Evolutionary conservation across 2,888 invertebrate species (phyloP).

Genomic region (Lepidochrysops patricia): DNA sequence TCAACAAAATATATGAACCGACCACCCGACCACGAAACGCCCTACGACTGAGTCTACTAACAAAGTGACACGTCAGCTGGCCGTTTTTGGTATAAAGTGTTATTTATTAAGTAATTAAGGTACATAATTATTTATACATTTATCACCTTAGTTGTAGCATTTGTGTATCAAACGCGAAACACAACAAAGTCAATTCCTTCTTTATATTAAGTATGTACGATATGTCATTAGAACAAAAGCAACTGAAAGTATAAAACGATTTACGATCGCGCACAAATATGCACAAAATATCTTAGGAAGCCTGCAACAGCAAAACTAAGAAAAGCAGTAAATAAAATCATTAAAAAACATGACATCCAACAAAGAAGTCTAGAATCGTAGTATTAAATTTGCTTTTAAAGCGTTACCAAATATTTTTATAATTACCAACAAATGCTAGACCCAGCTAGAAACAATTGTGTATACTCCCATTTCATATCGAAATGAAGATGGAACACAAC

Average conservation of each 20-base stretch:
- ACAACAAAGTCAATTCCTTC: not conserved
- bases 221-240: not conserved
- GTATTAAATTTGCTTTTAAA: not conserved
- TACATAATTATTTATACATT: constrained; percentile 3
- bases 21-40: not conserved
- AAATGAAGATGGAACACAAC: not conserved
- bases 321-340: not conserved
- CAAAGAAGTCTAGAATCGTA: not conserved
- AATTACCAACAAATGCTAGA: not conserved
- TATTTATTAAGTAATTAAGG: constrained; percentile 4
- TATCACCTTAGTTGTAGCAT: not conserved
- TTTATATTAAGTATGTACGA: not conserved
- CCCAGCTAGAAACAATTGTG: not conserved
- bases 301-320: not conserved
- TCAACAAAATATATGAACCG: not conserved
- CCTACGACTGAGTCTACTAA: not conserved
- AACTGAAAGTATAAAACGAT: not conserved
- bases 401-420: not conserved
- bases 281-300: constrained; percentile 1
- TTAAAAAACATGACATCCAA: not conserved
- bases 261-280: constrained; percentile 1
- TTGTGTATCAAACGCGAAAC: not conserved
- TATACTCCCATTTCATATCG: not conserved
- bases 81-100: not conserved
- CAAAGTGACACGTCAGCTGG: not conserved